Conservation (phyloP, 2,888 invertebrate genomes). For the Charanyca ferruginea region DNA sequence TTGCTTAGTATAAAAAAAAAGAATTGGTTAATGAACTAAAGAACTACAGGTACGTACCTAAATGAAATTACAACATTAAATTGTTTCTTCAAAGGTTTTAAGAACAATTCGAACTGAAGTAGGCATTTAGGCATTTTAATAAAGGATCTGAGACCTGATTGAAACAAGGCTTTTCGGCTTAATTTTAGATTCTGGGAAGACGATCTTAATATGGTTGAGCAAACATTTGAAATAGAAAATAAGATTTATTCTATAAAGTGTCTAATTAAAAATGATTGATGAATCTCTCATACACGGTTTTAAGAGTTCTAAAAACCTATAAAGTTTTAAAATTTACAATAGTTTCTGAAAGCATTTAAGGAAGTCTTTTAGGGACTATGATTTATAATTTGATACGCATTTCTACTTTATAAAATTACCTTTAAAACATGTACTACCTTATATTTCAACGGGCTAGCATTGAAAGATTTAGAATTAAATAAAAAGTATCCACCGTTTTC, state of each 20-base stretch:
- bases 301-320: neutral
- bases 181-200: slow-evolving; percentile 16
- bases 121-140: slow-evolving; percentile 16
- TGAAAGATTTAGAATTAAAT: neutral
- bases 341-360: neutral
- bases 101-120: neutral
- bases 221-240: slow-evolving; percentile 11
- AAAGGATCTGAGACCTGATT: slow-evolving; percentile 8
- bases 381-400: neutral
- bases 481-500: neutral
- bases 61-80: slow-evolving; percentile 4
- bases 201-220: neutral
- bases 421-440: neutral
- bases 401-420: neutral
- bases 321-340: neutral
- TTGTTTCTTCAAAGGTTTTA: neutral
- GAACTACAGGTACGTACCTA: neutral
- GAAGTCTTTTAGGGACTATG: neutral
- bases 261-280: slow-evolving; percentile 21
- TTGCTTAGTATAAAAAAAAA: neutral
- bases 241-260: slow-evolving; percentile 1
- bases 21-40: slow-evolving; percentile 11
- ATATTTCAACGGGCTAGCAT: neutral
- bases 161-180: neutral
- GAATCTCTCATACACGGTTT: neutral